A percentile compares a stretch with the other conserved stretches of the same genome.
phyloP scores from a whole-genome alignment of 2,797 vertebrate genomes.

The Muscicapa striata region DNA sequence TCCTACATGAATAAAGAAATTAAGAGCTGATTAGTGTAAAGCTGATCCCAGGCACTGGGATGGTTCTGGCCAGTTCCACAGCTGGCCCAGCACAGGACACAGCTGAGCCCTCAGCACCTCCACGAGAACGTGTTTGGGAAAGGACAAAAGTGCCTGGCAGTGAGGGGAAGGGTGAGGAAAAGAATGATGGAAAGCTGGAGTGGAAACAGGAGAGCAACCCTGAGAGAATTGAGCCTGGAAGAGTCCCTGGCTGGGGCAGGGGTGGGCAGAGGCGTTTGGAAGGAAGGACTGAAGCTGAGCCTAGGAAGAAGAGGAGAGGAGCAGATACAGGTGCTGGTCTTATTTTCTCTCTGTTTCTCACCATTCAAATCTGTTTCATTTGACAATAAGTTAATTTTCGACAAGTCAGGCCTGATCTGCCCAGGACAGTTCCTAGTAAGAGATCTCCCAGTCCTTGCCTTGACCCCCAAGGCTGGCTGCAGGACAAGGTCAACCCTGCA shows the following conservation, averaged over 20 bases:
- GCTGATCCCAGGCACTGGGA: background rate
- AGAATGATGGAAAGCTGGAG: background rate
- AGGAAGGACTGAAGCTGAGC: background rate
- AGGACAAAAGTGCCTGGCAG: background rate
- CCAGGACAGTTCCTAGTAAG: background rate
- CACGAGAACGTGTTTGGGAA: background rate
- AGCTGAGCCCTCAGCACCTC: background rate
- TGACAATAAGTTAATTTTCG: background rate
- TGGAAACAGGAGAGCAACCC: background rate
- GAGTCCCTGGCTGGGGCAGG: background rate
- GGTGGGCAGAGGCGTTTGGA: background rate
- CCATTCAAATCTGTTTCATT: background rate
- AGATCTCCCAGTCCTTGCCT: background rate
- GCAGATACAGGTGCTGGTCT: background rate
- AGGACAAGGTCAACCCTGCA: background rate
- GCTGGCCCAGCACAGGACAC: background rate
- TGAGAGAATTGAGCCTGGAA: rapidly evolving
- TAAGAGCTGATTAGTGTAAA: background rate
- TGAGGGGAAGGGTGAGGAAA: background rate
- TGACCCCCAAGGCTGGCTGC: background rate
- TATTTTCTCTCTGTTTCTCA: background rate
- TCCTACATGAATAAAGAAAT: background rate
- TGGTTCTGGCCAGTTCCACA: background rate
- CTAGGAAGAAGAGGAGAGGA: background rate
- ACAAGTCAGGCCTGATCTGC: background rate